Percentiles rank a stretch among this genome's conserved stretches.
phyloP scores from a whole-genome alignment of 2,888 invertebrate genomes.

The Reticulitermes lucifugus region DNA sequence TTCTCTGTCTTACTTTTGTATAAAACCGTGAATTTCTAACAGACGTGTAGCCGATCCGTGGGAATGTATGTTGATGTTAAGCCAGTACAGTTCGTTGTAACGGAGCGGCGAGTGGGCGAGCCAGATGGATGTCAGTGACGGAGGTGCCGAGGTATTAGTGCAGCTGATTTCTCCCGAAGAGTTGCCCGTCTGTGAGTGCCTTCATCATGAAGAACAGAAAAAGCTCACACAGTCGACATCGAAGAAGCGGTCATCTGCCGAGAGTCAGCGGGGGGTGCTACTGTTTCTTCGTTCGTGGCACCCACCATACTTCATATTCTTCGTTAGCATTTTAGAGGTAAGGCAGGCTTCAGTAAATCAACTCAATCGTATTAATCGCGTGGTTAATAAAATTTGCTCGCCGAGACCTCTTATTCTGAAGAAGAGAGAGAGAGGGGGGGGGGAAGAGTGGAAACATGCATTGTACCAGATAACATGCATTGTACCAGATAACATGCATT shows the following conservation, averaged over 20 bases:
- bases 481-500: too few relatives aligned
- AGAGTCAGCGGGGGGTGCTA: background rate
- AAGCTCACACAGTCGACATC: background rate
- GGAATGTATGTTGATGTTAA: too few relatives aligned
- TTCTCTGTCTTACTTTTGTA: too few relatives aligned
- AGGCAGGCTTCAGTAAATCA: conserved; percentile 1
- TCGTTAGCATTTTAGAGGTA: conserved; percentile 52
- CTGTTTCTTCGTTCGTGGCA: conserved; percentile 22
- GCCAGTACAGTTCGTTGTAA: too few relatives aligned
- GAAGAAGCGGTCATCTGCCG: background rate
- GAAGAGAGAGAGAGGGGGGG: too few relatives aligned
- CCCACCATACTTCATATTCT: conserved; percentile 50
- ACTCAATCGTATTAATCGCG: too few relatives aligned
- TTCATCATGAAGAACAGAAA: conserved; percentile 11
- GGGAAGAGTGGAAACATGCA: too few relatives aligned
- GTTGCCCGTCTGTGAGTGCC: conserved; percentile 16
- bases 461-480: too few relatives aligned
- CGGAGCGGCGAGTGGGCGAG: background rate
- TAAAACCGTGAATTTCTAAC: too few relatives aligned
- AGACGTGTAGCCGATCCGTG: too few relatives aligned
- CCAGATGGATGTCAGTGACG: background rate
- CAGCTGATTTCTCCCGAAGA: conserved; percentile 44
- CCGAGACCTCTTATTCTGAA: too few relatives aligned
- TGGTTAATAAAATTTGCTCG: too few relatives aligned
- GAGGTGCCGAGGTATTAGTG: conserved; percentile 36